Evolutionary conservation across 2,113 vertebrate species (phyloP).

Genomic region (Nycticebus coucang): DNA sequence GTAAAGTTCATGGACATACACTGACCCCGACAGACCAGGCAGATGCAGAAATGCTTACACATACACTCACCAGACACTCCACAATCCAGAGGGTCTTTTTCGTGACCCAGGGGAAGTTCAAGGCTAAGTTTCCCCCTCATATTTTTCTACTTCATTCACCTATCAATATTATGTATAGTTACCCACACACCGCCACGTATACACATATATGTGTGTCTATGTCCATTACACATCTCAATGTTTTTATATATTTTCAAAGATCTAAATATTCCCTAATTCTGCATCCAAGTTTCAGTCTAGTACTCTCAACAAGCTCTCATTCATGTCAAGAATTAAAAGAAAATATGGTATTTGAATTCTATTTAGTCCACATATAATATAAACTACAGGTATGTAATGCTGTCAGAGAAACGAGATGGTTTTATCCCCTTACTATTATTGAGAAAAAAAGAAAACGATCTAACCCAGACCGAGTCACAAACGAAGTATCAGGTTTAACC

Average conservation of each 20-base stretch:
- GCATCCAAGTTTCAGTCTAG: background rate
- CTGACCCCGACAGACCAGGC: constrained; percentile 72
- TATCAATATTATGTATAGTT: background rate
- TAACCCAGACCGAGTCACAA: constrained; percentile 5
- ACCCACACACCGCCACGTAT: background rate
- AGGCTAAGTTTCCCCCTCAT: constrained; percentile 37
- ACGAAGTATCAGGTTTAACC: constrained; percentile 57
- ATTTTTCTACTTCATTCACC: constrained; percentile 17
- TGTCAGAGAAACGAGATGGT: constrained; percentile 17
- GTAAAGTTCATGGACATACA: constrained; percentile 78
- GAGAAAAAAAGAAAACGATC: background rate
- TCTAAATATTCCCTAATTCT: constrained; percentile 20
- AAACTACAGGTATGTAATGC: constrained; percentile 1
- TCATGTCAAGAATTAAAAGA: constrained; percentile 22
- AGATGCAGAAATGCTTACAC: constrained; percentile 60
- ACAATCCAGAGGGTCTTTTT: background rate
- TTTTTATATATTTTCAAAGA: constrained; percentile 40
- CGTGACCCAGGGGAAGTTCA: constrained; percentile 28
- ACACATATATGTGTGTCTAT: background rate
- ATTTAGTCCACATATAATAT: background rate
- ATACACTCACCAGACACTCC: background rate
- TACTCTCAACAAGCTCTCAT: constrained; percentile 21
- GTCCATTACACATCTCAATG: background rate
- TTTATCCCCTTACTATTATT: background rate
- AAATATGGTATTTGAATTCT: constrained; percentile 3